A percentile compares a stretch with the other conserved stretches of the same genome.
These are phyloP conservation scores for Tenebrosternarchus preto DNA, from an alignment of 2,113 vertebrate genomes.

Conservation along the genomic window DNA sequence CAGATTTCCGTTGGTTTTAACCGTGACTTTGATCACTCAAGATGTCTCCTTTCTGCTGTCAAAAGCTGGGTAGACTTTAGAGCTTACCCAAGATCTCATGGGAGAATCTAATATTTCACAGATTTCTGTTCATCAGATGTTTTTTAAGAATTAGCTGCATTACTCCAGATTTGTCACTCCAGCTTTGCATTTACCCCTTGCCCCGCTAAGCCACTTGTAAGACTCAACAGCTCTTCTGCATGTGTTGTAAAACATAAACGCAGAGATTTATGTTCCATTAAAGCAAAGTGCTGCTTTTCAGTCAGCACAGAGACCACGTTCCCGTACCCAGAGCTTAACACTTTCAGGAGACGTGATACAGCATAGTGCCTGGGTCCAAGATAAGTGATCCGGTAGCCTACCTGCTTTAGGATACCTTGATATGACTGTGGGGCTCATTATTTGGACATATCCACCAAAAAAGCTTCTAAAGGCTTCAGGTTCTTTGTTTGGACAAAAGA, in stretches of 20 bases:
- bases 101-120: conserved; percentile 40
- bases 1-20: conserved; percentile 69
- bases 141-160: not conserved
- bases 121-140: conserved; percentile 33
- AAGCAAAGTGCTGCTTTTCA: not conserved
- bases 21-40: conserved; percentile 56
- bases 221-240: too few species aligned
- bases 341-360: not conserved
- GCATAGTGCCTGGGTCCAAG: not conserved
- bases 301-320: not conserved
- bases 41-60: conserved; percentile 56
- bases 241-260: too few species aligned
- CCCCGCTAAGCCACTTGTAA: too few species aligned
- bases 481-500: not conserved
- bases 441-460: not conserved
- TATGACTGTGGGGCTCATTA: not conserved
- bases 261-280: not conserved
- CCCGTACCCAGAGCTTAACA: not conserved
- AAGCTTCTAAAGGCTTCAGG: not conserved
- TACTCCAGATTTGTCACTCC: too few species aligned
- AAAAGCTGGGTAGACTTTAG: conserved; percentile 55
- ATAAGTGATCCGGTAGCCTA: conserved; percentile 11
- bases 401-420: not conserved
- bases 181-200: too few species aligned
- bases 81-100: conserved; percentile 53